Percentiles rank a stretch among this genome's conserved stretches.
Conservation (phyloP, 2,888 invertebrate genomes). For the Bimastos eiseni region DNA sequence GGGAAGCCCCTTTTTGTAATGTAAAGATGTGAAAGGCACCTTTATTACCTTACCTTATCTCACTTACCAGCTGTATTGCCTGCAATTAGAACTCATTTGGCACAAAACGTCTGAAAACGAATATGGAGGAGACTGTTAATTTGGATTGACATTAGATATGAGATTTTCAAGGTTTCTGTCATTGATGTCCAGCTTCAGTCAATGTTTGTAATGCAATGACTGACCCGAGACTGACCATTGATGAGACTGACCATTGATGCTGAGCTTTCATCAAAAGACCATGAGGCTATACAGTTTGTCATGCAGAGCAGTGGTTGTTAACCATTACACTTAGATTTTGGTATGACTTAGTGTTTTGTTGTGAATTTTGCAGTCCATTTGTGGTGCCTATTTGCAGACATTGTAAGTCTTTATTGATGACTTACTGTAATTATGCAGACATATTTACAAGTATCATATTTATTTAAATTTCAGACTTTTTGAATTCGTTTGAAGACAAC, state of each 20-base stretch:
- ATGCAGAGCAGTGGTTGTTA: not conserved
- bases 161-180: too few relatives aligned
- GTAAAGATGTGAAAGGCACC: not conserved
- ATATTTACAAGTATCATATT: not conserved
- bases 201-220: too few relatives aligned
- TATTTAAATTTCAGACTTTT: slow-evolving; percentile 65
- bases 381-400: not conserved
- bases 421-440: not conserved
- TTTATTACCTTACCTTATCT: not conserved
- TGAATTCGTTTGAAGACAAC: slow-evolving; percentile 63
- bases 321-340: not conserved
- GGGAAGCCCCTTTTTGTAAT: too few relatives aligned
- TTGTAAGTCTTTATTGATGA: not conserved
- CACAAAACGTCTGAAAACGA: too few relatives aligned
- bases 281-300: not conserved
- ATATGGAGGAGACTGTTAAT: too few relatives aligned
- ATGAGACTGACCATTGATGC: not conserved
- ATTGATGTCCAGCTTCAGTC: too few relatives aligned
- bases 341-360: not conserved
- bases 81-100: too few relatives aligned
- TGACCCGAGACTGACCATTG: too few relatives aligned
- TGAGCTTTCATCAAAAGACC: not conserved
- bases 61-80: not conserved
- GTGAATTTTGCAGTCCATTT: not conserved
- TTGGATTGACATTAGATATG: too few relatives aligned